phyloP scores from a whole-genome alignment of 2,113 vertebrate species.

The Blennius ocellaris region DNA sequence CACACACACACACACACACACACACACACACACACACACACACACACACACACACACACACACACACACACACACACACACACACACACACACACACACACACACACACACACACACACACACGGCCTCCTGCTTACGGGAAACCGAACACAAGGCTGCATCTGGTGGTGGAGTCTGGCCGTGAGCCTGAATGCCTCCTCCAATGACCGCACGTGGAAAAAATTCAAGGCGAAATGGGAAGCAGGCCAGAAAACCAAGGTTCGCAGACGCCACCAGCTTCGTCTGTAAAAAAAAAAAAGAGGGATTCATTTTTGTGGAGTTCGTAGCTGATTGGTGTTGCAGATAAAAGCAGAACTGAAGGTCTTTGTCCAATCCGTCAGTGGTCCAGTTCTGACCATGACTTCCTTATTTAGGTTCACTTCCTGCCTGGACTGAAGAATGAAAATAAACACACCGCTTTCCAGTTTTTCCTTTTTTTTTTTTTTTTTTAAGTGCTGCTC shows the following conservation, averaged over 20 bases:
- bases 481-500: background rate
- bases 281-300: background rate
- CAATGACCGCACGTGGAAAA: slow-evolving; percentile 50
- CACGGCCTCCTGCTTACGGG: slow-evolving; percentile 36
- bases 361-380: too few relatives aligned
- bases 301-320: background rate
- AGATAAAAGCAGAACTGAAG: too few relatives aligned
- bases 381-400: background rate
- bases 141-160: slow-evolving; percentile 65
- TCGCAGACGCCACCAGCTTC: background rate
- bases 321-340: too few relatives aligned
- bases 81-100: slow-evolving; percentile 18
- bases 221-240: slow-evolving; percentile 8
- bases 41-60: slow-evolving; percentile 2
- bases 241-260: background rate
- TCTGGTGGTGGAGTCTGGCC: slow-evolving; percentile 45
- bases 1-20: slow-evolving; percentile 31
- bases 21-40: slow-evolving; percentile 12
- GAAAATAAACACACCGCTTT: background rate
- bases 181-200: slow-evolving; percentile 27
- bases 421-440: background rate
- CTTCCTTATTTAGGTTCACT: background rate
- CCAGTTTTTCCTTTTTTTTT: background rate
- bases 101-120: background rate
- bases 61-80: slow-evolving; percentile 31